phyloP scores from a whole-genome alignment of 2,797 vertebrate species.

The Pogoniulus pusillus region DNA sequence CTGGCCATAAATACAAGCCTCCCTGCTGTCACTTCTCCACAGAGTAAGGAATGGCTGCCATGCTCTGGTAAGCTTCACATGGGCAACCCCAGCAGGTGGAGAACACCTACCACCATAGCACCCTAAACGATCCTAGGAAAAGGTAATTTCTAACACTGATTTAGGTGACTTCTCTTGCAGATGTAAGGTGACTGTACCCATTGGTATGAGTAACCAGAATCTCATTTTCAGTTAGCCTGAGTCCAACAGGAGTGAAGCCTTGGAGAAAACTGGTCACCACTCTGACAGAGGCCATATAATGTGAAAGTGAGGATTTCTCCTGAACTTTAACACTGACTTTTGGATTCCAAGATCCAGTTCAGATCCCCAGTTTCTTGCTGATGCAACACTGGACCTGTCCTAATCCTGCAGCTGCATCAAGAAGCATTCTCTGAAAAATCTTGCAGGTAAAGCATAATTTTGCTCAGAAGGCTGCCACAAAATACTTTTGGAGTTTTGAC shows the following conservation, averaged over 20 bases:
- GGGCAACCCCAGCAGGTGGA: not conserved
- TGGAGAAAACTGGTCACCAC: not conserved
- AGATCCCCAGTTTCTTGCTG: not conserved
- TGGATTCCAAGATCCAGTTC: not conserved
- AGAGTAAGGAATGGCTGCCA: not conserved
- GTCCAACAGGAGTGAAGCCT: not conserved
- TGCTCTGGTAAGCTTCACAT: not conserved
- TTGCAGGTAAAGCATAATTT: not conserved
- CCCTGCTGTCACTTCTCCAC: not conserved
- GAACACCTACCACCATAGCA: not conserved
- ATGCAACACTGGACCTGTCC: not conserved
- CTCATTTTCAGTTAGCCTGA: not conserved
- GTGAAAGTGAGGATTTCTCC: not conserved
- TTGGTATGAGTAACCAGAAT: not conserved
- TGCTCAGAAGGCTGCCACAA: not conserved
- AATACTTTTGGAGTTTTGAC: not conserved
- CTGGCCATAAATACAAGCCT: not conserved
- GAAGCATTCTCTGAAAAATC: not conserved
- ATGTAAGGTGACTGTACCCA: not conserved
- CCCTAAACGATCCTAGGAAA: not conserved
- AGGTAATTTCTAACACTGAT: not conserved
- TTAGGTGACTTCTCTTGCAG: not conserved
- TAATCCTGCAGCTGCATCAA: not conserved
- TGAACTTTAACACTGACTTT: not conserved
- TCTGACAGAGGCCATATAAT: not conserved